Evolutionary conservation across 1,140 invertebrate species (phyloP).

Genomic region (Drosophila suzukii): DNA sequence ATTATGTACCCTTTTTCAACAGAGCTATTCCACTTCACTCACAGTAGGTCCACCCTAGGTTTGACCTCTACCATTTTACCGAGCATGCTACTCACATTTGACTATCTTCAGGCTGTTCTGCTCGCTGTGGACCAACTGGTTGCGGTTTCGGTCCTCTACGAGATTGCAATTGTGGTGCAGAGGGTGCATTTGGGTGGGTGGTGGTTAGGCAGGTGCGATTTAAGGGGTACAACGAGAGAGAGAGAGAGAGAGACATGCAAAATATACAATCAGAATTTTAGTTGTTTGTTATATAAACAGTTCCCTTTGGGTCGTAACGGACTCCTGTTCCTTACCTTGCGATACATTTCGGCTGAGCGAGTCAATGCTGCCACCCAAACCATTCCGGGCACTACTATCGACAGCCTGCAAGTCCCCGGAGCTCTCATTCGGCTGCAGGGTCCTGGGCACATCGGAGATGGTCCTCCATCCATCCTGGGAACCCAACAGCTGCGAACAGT

Average conservation of each 20-base stretch:
- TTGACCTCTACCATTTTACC: not conserved
- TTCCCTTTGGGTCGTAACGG: not conserved
- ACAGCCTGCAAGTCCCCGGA: slow-evolving; percentile 75
- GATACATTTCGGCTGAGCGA: slow-evolving; percentile 82
- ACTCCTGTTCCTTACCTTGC: slow-evolving; percentile 63
- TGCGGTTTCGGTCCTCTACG: slow-evolving; percentile 62
- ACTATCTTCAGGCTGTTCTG: slow-evolving; percentile 66
- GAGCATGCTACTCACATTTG: slow-evolving; percentile 74
- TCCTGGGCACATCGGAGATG: slow-evolving; percentile 71
- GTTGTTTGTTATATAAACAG: not conserved
- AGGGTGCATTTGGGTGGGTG: slow-evolving; percentile 42
- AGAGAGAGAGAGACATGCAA: slow-evolving; percentile 29
- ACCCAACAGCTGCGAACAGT: slow-evolving; percentile 88
- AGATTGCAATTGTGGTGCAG: slow-evolving; percentile 59
- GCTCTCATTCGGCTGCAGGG: slow-evolving; percentile 80
- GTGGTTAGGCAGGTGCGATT: slow-evolving; percentile 44
- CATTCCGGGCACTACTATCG: slow-evolving; percentile 64
- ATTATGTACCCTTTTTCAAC: not conserved
- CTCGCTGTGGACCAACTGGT: slow-evolving; percentile 42
- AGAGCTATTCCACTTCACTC: not conserved
- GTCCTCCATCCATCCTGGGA: slow-evolving; percentile 84
- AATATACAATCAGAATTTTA: slow-evolving; percentile 45
- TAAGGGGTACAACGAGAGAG: slow-evolving; percentile 7
- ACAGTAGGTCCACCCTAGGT: slow-evolving; percentile 10
- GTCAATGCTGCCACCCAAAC: slow-evolving; percentile 78